Evolutionary conservation across 1,140 invertebrate genomes (phyloP).

Genomic region (Periplaneta americana): DNA sequence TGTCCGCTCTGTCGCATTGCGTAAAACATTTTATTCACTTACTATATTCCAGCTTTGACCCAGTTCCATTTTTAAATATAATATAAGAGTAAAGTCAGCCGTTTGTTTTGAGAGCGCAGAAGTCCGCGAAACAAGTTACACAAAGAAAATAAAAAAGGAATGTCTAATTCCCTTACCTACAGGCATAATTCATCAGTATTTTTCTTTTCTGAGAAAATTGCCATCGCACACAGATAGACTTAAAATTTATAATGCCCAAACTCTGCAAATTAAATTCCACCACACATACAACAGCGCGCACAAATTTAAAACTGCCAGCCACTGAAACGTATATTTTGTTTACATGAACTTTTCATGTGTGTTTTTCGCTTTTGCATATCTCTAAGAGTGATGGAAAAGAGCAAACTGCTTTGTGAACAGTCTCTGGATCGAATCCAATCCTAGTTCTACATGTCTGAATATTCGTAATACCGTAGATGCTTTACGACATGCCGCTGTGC

Average conservation of each 20-base stretch:
- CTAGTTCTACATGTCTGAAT: no score
- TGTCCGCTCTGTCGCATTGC: no score
- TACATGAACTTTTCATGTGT: no score
- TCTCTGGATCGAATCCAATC: no score
- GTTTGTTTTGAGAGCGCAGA: background rate
- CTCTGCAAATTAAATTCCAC: background rate
- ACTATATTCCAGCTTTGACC: background rate
- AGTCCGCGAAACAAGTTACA: background rate
- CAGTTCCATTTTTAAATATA: background rate
- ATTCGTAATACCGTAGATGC: no score
- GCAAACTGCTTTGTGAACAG: no score
- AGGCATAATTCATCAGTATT: background rate
- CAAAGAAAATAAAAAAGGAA: background rate
- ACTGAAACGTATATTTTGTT: no score
- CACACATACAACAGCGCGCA: background rate
- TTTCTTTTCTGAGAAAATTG: background rate
- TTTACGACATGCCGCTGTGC: no score
- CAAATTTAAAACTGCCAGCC: no score
- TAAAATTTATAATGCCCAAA: background rate
- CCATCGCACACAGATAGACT: background rate
- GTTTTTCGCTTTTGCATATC: no score
- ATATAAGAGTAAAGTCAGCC: background rate
- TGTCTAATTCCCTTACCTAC: background rate
- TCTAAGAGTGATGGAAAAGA: no score
- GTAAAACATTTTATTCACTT: background rate